Evolutionary conservation across 2,113 vertebrate species (phyloP).

Genomic region (Gnathonemus longibarbis): DNA sequence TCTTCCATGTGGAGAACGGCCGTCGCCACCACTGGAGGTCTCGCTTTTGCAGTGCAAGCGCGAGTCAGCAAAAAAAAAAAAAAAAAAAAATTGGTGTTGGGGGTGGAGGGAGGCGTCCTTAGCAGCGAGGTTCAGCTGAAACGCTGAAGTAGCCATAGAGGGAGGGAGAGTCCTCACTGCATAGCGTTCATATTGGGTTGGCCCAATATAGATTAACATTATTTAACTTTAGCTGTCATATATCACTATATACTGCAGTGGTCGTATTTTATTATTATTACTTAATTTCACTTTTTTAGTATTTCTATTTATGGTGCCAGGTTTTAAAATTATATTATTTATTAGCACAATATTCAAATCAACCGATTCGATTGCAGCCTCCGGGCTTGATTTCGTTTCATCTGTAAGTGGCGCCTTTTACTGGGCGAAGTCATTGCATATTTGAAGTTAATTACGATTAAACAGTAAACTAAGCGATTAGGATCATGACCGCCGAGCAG

Average conservation of each 20-base stretch:
- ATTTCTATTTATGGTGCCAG: not conserved
- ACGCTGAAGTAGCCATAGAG: not conserved
- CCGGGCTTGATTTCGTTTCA: not conserved
- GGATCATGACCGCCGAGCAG: slow-evolving; percentile 60
- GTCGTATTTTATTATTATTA: not conserved
- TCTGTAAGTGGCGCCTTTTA: slow-evolving; percentile 25
- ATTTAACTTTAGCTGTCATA: not conserved
- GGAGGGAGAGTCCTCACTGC: not conserved
- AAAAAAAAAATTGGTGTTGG: not conserved
- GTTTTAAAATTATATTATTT: not conserved
- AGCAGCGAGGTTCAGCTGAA: not conserved
- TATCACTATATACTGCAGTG: not conserved
- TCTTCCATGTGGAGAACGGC: not conserved
- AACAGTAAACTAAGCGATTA: slow-evolving; percentile 32
- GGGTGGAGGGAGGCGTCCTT: slow-evolving; percentile 15
- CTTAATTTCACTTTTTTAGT: not conserved
- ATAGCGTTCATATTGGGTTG: not conserved
- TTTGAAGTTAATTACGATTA: not conserved
- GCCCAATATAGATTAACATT: not conserved
- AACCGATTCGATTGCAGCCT: not conserved
- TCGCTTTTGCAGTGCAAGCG: slow-evolving; percentile 27
- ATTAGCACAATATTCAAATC: not conserved
- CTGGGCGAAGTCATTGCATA: slow-evolving; percentile 19
- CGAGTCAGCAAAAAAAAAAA: not conserved
- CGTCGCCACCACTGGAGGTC: slow-evolving; percentile 40